phyloP scores from a whole-genome alignment of 23 tunicate genomes.

The Ascidia mentula region DNA sequence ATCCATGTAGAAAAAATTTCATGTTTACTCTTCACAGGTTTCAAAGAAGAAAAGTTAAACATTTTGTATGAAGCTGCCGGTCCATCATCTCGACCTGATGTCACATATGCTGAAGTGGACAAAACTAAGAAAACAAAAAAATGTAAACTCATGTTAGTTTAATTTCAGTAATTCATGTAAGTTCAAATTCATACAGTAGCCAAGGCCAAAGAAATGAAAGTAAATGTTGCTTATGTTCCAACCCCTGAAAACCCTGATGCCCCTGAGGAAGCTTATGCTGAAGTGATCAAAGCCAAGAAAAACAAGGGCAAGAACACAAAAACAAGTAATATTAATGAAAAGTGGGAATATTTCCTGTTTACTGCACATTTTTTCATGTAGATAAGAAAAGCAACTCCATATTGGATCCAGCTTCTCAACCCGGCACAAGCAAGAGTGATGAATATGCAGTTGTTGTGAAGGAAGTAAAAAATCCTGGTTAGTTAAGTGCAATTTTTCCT shows the following conservation, averaged over 20 bases:
- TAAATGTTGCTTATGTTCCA: not conserved
- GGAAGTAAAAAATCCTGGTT: not conserved
- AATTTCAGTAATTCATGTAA: too few species aligned
- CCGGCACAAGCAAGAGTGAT: not conserved
- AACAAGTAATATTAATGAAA: not conserved
- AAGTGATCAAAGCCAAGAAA: not conserved
- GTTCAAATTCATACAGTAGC: too few species aligned
- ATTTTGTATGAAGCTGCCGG: not conserved
- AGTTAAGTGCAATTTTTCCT: not conserved
- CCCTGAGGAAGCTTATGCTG: conserved; percentile 1
- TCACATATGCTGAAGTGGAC: not conserved
- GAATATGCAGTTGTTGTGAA: not conserved
- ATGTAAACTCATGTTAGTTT: too few species aligned
- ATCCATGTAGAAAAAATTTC: too few species aligned
- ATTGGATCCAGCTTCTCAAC: not conserved
- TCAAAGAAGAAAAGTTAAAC: not conserved
- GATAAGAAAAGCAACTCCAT: too few species aligned
- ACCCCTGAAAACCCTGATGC: conserved; percentile 6
- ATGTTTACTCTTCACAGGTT: not conserved
- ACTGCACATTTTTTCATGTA: too few species aligned
- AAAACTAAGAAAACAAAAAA: not conserved
- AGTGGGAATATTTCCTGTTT: too few species aligned
- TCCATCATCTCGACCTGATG: not conserved
- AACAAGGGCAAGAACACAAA: not conserved
- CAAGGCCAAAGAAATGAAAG: too few species aligned